Evolutionary conservation across 2,797 vertebrate genomes (phyloP).

Genomic region (Tamandua tetradactyla): DNA sequence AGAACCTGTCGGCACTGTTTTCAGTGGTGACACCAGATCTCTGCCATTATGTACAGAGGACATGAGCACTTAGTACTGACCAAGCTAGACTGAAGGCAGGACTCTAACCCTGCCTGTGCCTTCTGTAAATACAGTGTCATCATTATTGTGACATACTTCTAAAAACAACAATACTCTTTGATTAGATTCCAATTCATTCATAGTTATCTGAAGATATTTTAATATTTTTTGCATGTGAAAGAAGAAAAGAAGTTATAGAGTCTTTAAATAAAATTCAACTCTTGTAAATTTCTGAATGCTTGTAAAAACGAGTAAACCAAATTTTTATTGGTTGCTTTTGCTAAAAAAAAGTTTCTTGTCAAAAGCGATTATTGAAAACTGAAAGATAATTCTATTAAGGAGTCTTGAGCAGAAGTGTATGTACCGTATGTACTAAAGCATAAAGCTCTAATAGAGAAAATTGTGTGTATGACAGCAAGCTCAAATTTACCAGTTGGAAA

Average conservation of each 20-base stretch:
- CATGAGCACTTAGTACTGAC: accelerated
- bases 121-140: neutral
- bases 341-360: neutral
- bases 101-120: neutral
- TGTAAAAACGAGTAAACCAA: neutral
- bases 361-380: neutral
- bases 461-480: neutral
- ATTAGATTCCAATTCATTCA: neutral
- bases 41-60: neutral
- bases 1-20: neutral
- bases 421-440: neutral
- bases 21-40: neutral
- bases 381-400: neutral
- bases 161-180: neutral
- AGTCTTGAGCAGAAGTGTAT: neutral
- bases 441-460: neutral
- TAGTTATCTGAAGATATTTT: neutral
- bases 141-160: neutral
- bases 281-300: neutral
- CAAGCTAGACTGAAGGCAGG: neutral
- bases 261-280: neutral
- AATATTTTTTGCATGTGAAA: neutral
- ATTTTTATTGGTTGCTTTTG: neutral
- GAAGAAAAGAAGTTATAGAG: neutral
- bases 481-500: conserved; percentile 19